Evolutionary conservation across 2,113 vertebrate species (phyloP), one percentile per base, ranked within the genome.

Genomic region (Synodontis membranacea): DNA sequence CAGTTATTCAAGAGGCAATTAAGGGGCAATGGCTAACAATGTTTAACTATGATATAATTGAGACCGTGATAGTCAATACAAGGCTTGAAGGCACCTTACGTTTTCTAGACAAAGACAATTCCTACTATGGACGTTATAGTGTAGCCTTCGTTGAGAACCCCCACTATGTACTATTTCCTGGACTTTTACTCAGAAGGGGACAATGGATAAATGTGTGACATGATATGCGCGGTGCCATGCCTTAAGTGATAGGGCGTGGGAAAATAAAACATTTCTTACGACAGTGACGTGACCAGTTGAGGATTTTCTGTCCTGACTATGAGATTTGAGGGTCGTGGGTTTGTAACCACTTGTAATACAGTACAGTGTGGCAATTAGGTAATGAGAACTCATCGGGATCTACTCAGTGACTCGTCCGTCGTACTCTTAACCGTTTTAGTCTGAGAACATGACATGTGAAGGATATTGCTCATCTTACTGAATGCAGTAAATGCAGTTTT

Each of bases 131-230:
- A 70, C 42, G 68, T 42, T 72, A 3, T 42, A 42, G 25, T 46
- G 42, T 75, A 42, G 10, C 72, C 12, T 48, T 28, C 25, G 28
- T n/a, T 75, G 0, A 46, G 25, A n/a, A 7, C 42, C 25, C 48
- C 5, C 25, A 48, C 12, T 75, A 44, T 75, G n/a, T 48, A n/a
- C 11, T 39, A 17, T 70, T 21, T 25, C 31, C 72, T 10, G 72
- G 72, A 75, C 72, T n/a, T 48, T 48, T 28, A 48, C 44, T n/a
- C 25, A 75, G 25, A 75, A n/a, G 25, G 72, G 11, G 44, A 75
- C 25, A 75, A n/a, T n/a, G 42, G 72, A 75, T 75, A 75, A 46
- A 75, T n/a, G 28, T 75, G 4, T 75, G 72, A 48, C 42, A 76
- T 12, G 14, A 50, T 76, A 76, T 76, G 28, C 31, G 44, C 48